Evolutionary conservation across 2,888 invertebrate species (phyloP), one percentile per base, ranked within the genome.

Genomic region (Cinara cedri): DNA sequence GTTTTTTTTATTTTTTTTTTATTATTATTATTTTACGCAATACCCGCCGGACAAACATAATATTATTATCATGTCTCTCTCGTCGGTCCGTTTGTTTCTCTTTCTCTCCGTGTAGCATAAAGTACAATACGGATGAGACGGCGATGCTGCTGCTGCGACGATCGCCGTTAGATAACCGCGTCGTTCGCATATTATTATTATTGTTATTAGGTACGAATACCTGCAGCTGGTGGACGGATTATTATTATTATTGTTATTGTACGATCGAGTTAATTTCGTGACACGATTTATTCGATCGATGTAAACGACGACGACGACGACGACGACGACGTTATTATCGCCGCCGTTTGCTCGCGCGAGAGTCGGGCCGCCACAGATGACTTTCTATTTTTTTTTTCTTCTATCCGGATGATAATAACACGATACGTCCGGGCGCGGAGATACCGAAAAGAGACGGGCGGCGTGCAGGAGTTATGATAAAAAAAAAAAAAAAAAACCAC

Each of bases 281-380:
- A 75, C 74, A 75, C 74, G 74, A 65, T 75, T 75, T 75, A 75
- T 75, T 75, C n/a, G 74, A 75, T 63, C 74, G 24, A 54, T 63
- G 72, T 62, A n/a, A n/a, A n/a, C n/a, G n/a, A n/a, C n/a, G n/a
- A n/a, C n/a, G n/a, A n/a, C n/a, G n/a, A n/a, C n/a, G n/a, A n/a
- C n/a, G 51, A 72, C 34, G 3, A 34, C 34, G 51, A 72, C 34
- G 24, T 42, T 62, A 62, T 72, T 49, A 62, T 74, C 57, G n/a
- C n/a, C n/a, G n/a, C n/a, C n/a, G n/a, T n/a, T n/a, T n/a, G n/a
- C n/a, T n/a, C n/a, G n/a, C 21, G 54, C 21, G 62, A 21, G 62
- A 16, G 62, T 49, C 62, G 74, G 60, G 60, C 57, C 72, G 13
- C 24, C 54, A n/a, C n/a, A n/a, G 54, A 26, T 42, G 74, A 75